Conservation (phyloP, 2,888 invertebrate species). For the Eupithecia vulgata region DNA sequence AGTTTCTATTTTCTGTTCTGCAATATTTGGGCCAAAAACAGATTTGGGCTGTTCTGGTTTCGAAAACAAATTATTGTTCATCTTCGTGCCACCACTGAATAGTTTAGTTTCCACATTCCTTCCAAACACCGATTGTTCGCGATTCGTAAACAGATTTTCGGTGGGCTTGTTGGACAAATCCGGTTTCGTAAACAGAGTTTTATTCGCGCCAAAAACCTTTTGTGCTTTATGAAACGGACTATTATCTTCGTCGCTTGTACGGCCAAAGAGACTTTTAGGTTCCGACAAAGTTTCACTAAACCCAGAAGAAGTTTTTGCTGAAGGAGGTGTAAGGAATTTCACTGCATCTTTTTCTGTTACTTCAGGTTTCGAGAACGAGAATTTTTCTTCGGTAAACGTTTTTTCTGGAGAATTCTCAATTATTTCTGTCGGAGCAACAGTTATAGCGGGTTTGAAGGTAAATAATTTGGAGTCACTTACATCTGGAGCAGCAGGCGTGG, state of each 20-base stretch:
- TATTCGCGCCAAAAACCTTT: slow-evolving; percentile 47
- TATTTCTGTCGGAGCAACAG: slow-evolving; percentile 63
- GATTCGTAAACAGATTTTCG: slow-evolving; percentile 15
- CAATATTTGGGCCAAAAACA: slow-evolving; percentile 44
- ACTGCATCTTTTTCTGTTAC: slow-evolving; percentile 50
- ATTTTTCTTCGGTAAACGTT: slow-evolving; percentile 56
- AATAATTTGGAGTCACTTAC: slow-evolving; percentile 54
- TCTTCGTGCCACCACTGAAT: slow-evolving; percentile 29
- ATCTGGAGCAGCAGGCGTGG: slow-evolving; percentile 42
- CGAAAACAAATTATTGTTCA: slow-evolving; percentile 19
- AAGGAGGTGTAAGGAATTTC: slow-evolving; percentile 42
- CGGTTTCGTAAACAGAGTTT: slow-evolving; percentile 46
- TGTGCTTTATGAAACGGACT: slow-evolving; percentile 46
- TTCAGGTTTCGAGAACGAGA: slow-evolving; percentile 75
- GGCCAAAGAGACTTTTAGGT: slow-evolving; percentile 48
- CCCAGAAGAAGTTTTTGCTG: slow-evolving; percentile 24
- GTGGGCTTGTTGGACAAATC: slow-evolving; percentile 30
- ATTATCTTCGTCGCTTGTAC: slow-evolving; percentile 43
- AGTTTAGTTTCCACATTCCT: slow-evolving; percentile 1
- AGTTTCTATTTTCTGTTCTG: slow-evolving; percentile 11
- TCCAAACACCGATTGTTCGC: slow-evolving; percentile 13
- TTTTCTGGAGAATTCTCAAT: slow-evolving; percentile 68
- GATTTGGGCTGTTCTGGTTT: slow-evolving; percentile 41
- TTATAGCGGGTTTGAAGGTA: slow-evolving; percentile 74
- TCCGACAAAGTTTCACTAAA: slow-evolving; percentile 27